Evolutionary conservation across 1,140 invertebrate species (phyloP), one percentile per base, ranked within the genome.

Genomic region (Ericerus pela): DNA sequence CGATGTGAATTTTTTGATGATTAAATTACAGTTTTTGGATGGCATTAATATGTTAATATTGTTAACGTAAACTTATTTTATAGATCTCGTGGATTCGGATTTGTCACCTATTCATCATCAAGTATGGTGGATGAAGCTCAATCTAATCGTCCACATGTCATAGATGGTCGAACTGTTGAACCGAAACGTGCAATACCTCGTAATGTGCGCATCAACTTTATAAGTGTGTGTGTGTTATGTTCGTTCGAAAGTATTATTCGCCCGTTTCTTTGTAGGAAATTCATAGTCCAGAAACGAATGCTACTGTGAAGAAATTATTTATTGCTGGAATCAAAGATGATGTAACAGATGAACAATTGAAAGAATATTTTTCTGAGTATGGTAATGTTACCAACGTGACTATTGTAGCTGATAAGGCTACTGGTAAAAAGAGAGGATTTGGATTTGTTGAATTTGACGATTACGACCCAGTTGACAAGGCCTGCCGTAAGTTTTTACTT

Each of bases 381-480:
- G 94, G 94, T 1, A 80, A 75, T 28, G 86, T 93, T 58, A 73
- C 82, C n/a, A 84, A 84, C 37, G 81, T 89, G 11, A 88, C 85
- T 63, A 83, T 96, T 62, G 88, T 96, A n/a, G 85, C 82, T 1
- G 89, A 95, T 62, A 89, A 88, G 64, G 85, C 85, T 56, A 91
- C 87, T 11, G 87, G 88, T 27, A 92, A 92, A 65, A 91, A 90
- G 58, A 75, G 90, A 54, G 91, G 91, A 8, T 96, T 96, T 71
- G 91, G 85, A 10, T 96, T 96, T 68, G 84, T 96, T 22, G 89
- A 93, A 69, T 96, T 93, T 68, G 88, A 95, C 69, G 92, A 96
- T 68, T 95, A 94, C 69, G 92, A 96, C 73, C 82, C 90, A 14
- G 92, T 96, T 58, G 91, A 96, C 65, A 96, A 96, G 76, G 85